Conservation (phyloP, 2,113 vertebrate species). For the Gavia stellata region DNA sequence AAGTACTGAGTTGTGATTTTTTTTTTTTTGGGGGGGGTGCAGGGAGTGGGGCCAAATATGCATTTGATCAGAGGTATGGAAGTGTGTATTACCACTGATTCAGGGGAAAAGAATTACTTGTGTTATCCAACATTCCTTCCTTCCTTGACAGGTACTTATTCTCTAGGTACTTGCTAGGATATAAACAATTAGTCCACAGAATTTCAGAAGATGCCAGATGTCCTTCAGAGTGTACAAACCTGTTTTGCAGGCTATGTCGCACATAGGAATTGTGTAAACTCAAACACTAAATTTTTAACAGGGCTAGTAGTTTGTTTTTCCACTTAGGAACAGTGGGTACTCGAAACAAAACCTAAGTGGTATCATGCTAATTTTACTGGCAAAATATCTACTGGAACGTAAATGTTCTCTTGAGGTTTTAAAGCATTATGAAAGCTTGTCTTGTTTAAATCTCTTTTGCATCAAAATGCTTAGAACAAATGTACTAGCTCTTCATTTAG, state of each 20-base stretch:
- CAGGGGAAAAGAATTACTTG: background rate
- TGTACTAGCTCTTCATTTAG: background rate
- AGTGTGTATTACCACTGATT: background rate
- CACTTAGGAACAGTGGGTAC: background rate
- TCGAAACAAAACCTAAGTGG: background rate
- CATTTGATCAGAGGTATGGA: background rate
- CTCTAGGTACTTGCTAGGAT: background rate
- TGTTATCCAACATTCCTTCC: background rate
- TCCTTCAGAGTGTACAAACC: conserved; percentile 34
- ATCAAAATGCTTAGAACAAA: background rate
- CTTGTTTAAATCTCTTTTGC: background rate
- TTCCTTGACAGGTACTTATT: background rate
- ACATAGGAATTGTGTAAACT: conserved; percentile 10
- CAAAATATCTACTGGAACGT: background rate
- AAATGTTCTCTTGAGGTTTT: background rate
- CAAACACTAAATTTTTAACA: background rate
- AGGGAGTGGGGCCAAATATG: background rate
- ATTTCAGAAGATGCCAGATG: background rate
- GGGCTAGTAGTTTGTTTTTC: background rate
- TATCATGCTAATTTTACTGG: background rate
- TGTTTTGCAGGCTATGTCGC: conserved; percentile 34
- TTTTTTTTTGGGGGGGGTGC: fast-evolving
- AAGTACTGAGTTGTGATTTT: background rate
- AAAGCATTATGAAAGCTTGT: background rate
- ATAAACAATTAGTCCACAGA: background rate